These are phyloP conservation scores for Gymnocheta viridis DNA, from an alignment of 2,888 invertebrate species.

Conservation along the genomic window DNA sequence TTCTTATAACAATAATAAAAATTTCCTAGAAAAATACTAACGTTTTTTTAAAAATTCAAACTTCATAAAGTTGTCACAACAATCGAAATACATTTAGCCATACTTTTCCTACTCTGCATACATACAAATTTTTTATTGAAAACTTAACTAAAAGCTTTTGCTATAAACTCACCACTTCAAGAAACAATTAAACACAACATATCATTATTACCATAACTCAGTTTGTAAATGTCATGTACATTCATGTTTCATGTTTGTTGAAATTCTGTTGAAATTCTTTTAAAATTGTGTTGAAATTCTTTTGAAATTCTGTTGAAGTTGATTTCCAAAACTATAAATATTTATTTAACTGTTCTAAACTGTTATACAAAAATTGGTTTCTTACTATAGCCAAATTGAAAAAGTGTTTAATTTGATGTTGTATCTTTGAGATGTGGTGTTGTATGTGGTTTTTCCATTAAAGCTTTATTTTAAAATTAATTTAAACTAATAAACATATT, in stretches of 20 bases:
- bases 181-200: conserved; percentile 22
- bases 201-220: conserved; percentile 2
- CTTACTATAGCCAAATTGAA: neutral
- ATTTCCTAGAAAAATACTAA: neutral
- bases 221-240: conserved; percentile 1
- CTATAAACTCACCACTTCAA: conserved; percentile 11
- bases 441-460: conserved; percentile 31
- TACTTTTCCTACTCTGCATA: neutral
- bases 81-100: neutral
- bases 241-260: conserved; percentile 1
- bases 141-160: conserved; percentile 28
- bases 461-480: neutral
- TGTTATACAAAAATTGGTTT: conserved; percentile 11
- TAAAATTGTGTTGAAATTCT: no score
- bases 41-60: neutral
- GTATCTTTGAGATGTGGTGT: conserved; percentile 63
- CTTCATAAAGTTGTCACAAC: neutral
- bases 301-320: conserved; percentile 27
- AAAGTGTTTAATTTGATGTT: conserved; percentile 53
- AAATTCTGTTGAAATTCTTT: conserved; percentile 20
- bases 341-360: neutral
- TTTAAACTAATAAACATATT: neutral
- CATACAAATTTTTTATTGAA: neutral
- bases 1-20: neutral
- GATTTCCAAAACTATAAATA: neutral